phyloP scores from a whole-genome alignment of 2,113 vertebrate genomes.

The Nyctibius bracteatus region DNA sequence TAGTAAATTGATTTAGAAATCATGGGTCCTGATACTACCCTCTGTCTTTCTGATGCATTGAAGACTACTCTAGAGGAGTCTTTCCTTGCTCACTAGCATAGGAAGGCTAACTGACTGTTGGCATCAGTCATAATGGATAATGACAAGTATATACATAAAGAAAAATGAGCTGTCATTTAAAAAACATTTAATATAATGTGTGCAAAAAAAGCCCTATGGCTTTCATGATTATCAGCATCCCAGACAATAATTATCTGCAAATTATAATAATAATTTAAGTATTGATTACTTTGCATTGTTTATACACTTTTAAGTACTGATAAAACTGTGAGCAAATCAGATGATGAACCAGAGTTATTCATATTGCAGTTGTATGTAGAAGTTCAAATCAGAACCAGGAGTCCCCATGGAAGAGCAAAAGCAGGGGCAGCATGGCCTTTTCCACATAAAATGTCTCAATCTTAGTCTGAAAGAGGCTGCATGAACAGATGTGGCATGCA shows the following conservation, averaged over 20 bases:
- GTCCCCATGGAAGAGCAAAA: neutral
- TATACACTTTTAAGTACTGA: neutral
- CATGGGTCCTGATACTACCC: neutral
- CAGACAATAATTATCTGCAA: neutral
- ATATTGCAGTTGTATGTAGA: neutral
- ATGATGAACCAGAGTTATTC: neutral
- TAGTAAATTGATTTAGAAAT: neutral
- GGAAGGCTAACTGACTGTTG: neutral
- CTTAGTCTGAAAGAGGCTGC: neutral
- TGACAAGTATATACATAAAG: neutral
- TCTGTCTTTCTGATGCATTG: neutral
- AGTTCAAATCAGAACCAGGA: neutral
- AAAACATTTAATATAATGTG: neutral
- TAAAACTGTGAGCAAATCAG: neutral
- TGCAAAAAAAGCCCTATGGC: neutral
- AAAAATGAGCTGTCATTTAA: neutral
- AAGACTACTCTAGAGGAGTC: neutral
- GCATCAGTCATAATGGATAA: neutral
- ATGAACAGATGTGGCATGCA: neutral
- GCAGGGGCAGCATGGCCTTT: accelerated
- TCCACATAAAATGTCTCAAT: neutral
- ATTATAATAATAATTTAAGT: neutral
- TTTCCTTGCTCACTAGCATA: neutral
- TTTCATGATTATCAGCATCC: neutral
- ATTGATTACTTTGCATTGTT: neutral